These are phyloP conservation scores for Onthophagus sagittarius DNA, from an alignment of 2,888 invertebrate genomes.

Conservation along the genomic window DNA sequence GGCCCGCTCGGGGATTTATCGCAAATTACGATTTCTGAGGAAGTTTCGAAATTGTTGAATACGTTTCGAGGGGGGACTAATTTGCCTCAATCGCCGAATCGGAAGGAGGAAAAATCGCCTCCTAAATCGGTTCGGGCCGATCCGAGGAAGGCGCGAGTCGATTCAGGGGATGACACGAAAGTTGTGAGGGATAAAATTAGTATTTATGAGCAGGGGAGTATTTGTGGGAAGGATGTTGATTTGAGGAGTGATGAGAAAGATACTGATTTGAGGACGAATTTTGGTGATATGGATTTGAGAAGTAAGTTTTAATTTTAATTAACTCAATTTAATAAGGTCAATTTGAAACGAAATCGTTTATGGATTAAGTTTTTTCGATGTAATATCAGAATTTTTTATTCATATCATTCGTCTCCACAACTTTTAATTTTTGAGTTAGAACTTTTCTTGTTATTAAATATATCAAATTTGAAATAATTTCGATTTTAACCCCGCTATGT, in stretches of 20 bases:
- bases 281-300: slow-evolving; percentile 65
- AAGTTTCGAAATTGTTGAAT: slow-evolving; percentile 65
- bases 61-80: slow-evolving; percentile 46
- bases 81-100: not conserved
- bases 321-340: not conserved
- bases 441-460: too few relatives aligned
- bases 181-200: slow-evolving; percentile 48
- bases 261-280: slow-evolving; percentile 54
- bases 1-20: slow-evolving; percentile 63
- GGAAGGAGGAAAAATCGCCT: slow-evolving; percentile 8
- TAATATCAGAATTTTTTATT: too few relatives aligned
- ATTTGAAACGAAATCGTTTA: too few relatives aligned
- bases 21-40: slow-evolving; percentile 69
- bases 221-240: slow-evolving; percentile 54
- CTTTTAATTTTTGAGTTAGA: too few relatives aligned
- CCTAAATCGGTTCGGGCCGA: slow-evolving; percentile 25
- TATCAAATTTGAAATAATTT: too few relatives aligned
- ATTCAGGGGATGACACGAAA: slow-evolving; percentile 36
- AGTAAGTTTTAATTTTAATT: too few relatives aligned
- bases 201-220: slow-evolving; percentile 60
- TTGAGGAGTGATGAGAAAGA: slow-evolving; percentile 48
- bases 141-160: slow-evolving; percentile 32
- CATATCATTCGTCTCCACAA: too few relatives aligned
- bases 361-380: not conserved
- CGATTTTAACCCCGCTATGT: too few relatives aligned